Base-by-base conservation (phyloP, 2,797 vertebrate genomes). In the Sebastes cheni region DNA sequence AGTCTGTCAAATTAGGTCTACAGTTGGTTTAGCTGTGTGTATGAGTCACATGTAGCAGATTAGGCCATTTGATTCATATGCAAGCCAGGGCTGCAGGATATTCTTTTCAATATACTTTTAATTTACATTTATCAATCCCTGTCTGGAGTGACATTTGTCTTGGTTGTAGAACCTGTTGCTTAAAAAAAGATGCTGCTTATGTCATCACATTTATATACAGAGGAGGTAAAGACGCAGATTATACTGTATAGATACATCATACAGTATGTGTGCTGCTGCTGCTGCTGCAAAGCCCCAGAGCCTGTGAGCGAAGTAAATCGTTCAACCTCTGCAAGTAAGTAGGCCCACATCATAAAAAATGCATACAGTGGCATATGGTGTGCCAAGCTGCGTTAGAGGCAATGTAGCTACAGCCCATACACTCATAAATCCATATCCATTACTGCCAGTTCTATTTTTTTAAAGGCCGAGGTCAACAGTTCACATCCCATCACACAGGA, bases 381-480 rank as follows among this genome's bases (percentile, higher is more conserved):
- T 86, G 84, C 84, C 88, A 82, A 61, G 75, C 91, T 69, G 81
- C 54, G 69, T 85, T 67, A 88, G 80, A 73, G 71, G 72, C 64
- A 68, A 76, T 75, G 61, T n/a, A 70, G 80, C 79, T 74, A 3
- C 72, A 87, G 84, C 68, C 64, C 79, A 73, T 79, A 85, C 85
- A 72, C 83, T 82, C 82, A 86, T 75, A 85, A 93, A 93, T 92
- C 92, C 85, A 92, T 89, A 93, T 89, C 92, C 91, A 92, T 94
- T 91, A 92, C 92, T 86, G 88, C 77, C 22, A 67, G 80, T 83
- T 77, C 72, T 74, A 27, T 74, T 46, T 68, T 86, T 81, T 73
- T 86, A 59, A 81, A 80, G 74, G 42, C 80, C 58, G 73, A 90
- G 93, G 92, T 95, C 91, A 94, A 89, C 8, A 93, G 93, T 95